Base-by-base conservation (phyloP, 2,113 vertebrate genomes). In the Aptenodytes patagonicus region DNA sequence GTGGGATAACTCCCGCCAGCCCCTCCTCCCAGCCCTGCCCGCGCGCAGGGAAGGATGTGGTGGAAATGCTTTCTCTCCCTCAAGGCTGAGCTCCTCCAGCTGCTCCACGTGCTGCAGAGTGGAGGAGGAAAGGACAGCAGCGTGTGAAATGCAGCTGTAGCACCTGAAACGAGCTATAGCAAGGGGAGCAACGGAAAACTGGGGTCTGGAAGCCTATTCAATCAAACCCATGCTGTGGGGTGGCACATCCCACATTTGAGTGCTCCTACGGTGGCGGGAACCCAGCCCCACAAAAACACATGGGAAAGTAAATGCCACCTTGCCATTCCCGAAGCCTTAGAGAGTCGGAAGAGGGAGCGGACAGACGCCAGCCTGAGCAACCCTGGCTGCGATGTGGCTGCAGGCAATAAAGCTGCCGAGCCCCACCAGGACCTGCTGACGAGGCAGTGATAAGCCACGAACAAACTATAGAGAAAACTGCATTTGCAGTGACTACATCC, bases 11-110 rank as follows among this genome's bases (percentile, higher is more conserved):
- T 90, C 70, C 61, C 5, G 14, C 64, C 77, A 95, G 64, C 85
- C 88, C 82, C 62, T 90, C 69, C 88, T 89, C 57, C 88, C 84
- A 76, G 83, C 47, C 87, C 93, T 92, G 91, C 77, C 83, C 0
- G 1, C 11, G 34, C 9, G 5, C n/a, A 32, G 76, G 91, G 73
- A 91, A 91, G 96, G 95, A 95, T 82, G 94, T 62, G 88, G 86
- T 90, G 94, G 92, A 96, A 96, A 95, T 83, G 88, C 84, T 86
- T 95, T 89, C 4, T 5, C 77, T 95, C 95, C 83, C 91, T 70
- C 5, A 52, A 95, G 87, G 87, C 64, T 76, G 73, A 94, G 73
- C 81, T 87, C 31, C 52, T 94, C 91, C 92, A 93, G 95, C 92
- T 90, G 95, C 89, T 97, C 91, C 91, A 93, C 1, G 55, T 84